These are phyloP conservation scores for Bombus difficillimus DNA, from an alignment of 1,140 invertebrate genomes.

Conservation along the genomic window DNA sequence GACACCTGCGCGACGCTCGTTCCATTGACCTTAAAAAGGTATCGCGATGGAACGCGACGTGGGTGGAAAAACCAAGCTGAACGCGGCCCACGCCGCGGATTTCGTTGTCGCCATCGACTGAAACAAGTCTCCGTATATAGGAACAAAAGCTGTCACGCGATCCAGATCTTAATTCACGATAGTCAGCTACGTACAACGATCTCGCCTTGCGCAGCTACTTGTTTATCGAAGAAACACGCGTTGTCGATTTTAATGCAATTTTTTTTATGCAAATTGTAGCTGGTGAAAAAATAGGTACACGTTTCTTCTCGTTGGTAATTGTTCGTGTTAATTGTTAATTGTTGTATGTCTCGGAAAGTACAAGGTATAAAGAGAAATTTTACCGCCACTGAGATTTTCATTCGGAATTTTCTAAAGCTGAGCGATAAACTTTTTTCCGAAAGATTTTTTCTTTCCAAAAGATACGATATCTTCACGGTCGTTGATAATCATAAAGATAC, in stretches of 20 bases:
- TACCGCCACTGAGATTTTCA: not conserved
- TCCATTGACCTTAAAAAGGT: conserved; percentile 65
- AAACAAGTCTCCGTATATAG: conserved; percentile 54
- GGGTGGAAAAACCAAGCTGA: conserved; percentile 43
- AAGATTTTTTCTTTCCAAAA: too few species aligned
- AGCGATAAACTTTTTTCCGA: too few species aligned
- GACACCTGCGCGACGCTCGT: conserved; percentile 30
- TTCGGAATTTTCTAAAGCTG: not conserved
- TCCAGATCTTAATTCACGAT: conserved; percentile 54
- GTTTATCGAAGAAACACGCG: not conserved
- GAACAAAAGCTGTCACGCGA: conserved; percentile 51
- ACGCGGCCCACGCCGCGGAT: conserved; percentile 53
- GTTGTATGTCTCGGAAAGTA: too few species aligned
- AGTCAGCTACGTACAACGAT: not conserved
- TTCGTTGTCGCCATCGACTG: conserved; percentile 9
- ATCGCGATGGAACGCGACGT: conserved; percentile 36
- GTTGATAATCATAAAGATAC: too few species aligned
- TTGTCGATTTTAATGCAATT: not conserved
- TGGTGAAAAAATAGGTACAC: too few species aligned
- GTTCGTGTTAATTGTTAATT: not conserved
- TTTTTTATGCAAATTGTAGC: not conserved
- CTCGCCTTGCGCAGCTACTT: not conserved
- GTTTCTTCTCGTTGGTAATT: not conserved
- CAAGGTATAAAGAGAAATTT: not conserved
- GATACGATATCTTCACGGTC: too few species aligned